phyloP scores from a whole-genome alignment of 2,888 invertebrate genomes.

The Tipula helvola region DNA sequence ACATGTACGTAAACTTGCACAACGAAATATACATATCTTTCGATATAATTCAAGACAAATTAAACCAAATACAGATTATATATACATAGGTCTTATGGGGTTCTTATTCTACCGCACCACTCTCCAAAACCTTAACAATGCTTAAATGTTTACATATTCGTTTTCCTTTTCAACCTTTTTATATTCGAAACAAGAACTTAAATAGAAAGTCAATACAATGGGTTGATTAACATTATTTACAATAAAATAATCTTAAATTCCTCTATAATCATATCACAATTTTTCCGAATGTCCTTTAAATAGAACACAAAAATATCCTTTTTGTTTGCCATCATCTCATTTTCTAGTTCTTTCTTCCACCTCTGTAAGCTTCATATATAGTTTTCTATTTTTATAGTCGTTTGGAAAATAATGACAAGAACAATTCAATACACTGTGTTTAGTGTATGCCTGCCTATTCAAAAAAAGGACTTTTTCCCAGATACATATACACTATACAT shows the following conservation, averaged over 20 bases:
- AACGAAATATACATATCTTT: background rate
- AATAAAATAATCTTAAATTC: background rate
- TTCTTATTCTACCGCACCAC: background rate
- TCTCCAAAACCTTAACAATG: background rate
- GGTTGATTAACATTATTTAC: background rate
- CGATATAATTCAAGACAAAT: background rate
- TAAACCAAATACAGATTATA: background rate
- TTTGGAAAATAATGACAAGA: background rate
- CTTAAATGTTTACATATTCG: background rate
- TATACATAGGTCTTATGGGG: background rate
- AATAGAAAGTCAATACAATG: background rate
- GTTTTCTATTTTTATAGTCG: background rate
- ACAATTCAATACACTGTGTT: background rate
- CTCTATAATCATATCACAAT: background rate
- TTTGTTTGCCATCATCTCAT: background rate
- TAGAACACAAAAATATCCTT: background rate
- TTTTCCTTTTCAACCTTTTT: background rate
- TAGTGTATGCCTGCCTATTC: background rate
- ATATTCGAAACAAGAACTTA: background rate
- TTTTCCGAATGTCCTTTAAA: background rate
- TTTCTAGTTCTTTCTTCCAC: background rate
- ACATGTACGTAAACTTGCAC: background rate
- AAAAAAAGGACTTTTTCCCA: background rate
- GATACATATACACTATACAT: too few relatives aligned
- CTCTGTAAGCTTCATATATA: background rate